These are phyloP conservation scores for Luperina testacea DNA, from an alignment of 2,888 invertebrate genomes.

Conservation along the genomic window DNA sequence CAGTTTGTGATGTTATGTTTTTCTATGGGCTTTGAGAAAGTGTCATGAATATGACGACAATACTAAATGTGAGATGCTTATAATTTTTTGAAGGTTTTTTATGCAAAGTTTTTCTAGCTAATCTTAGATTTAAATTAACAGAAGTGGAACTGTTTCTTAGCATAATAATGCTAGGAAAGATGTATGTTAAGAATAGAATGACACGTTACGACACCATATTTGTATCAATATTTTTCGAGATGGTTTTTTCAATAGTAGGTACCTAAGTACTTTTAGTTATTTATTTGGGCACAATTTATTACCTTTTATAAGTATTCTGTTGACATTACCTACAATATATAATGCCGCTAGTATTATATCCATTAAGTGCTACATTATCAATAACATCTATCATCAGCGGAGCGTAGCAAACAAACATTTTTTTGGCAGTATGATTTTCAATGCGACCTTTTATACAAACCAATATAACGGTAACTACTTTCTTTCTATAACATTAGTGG, in stretches of 20 bases:
- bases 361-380: background rate
- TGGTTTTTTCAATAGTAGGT: background rate
- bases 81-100: background rate
- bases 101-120: constrained; percentile 6
- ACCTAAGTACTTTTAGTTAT: background rate
- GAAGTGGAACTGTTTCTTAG: background rate
- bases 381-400: background rate
- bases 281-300: background rate
- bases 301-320: background rate
- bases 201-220: background rate
- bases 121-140: constrained; percentile 39
- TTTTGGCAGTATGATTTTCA: constrained; percentile 23
- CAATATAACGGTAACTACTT: constrained; percentile 35
- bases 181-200: constrained; percentile 8
- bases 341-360: background rate
- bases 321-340: background rate
- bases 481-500: constrained; percentile 26
- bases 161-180: background rate
- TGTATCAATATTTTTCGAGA: background rate
- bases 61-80: constrained; percentile 30
- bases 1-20: constrained; percentile 31
- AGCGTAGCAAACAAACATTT: constrained; percentile 9
- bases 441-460: constrained; percentile 29
- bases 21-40: constrained; percentile 32
- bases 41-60: constrained; percentile 32